Conservation (phyloP, 2,888 invertebrate genomes). For the Odontothrips loti region DNA sequence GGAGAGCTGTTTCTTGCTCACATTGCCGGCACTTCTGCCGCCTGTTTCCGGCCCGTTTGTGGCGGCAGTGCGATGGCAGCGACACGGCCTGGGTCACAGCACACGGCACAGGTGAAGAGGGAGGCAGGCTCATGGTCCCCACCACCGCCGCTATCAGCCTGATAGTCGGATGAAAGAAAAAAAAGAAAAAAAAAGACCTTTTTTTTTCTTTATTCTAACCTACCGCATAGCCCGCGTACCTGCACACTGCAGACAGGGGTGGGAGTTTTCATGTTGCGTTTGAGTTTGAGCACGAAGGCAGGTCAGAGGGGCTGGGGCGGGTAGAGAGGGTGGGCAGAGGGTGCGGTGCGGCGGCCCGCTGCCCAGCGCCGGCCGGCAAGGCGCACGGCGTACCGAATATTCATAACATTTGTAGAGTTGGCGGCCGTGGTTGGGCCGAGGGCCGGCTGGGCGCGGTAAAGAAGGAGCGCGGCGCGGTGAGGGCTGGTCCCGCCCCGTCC, state of each 20-base stretch:
- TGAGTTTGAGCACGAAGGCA: too few relatives aligned
- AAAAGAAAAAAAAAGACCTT: too few relatives aligned
- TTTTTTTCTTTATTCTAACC: too few relatives aligned
- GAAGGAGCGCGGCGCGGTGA: too few relatives aligned
- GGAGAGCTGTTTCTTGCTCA: not conserved
- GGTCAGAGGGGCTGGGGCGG: not conserved
- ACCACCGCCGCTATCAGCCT: too few relatives aligned
- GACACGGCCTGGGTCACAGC: not conserved
- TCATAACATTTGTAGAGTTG: conserved; percentile 22
- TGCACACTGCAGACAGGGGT: too few relatives aligned
- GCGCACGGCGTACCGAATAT: not conserved
- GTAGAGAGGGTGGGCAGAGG: not conserved
- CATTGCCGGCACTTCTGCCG: not conserved
- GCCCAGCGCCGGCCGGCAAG: not conserved
- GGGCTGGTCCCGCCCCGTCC: too few relatives aligned
- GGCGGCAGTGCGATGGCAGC: not conserved
- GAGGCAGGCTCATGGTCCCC: too few relatives aligned
- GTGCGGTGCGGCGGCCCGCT: not conserved
- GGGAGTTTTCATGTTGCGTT: too few relatives aligned
- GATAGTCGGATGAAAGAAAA: too few relatives aligned
- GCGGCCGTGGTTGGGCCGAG: not conserved
- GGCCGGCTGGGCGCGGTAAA: not conserved
- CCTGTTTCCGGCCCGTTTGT: not conserved
- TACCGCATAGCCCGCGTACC: too few relatives aligned
- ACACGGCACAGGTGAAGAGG: too few relatives aligned